These are phyloP conservation scores for Acanthiza pusilla DNA, from an alignment of 2,797 vertebrate genomes.

Conservation along the genomic window DNA sequence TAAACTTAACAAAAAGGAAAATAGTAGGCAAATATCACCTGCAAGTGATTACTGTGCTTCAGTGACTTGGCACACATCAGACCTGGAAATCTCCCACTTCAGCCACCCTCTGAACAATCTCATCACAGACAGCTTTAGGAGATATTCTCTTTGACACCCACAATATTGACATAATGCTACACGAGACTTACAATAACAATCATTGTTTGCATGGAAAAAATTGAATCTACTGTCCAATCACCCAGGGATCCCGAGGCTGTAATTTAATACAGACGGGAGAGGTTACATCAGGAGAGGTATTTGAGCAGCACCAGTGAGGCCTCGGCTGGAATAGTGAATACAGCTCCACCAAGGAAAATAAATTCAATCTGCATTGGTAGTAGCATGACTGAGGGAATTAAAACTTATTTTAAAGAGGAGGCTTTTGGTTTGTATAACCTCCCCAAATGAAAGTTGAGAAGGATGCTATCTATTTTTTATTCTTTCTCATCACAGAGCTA, in stretches of 20 bases:
- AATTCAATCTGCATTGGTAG: not conserved
- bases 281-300: not conserved
- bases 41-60: not conserved
- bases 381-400: not conserved
- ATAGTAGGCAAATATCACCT: not conserved
- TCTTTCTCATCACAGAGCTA: not conserved
- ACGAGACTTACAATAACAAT: not conserved
- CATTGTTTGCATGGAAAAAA: not conserved
- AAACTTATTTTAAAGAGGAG: not conserved
- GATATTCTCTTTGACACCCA: not conserved
- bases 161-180: not conserved
- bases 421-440: not conserved
- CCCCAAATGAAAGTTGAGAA: not conserved
- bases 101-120: not conserved
- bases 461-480: not conserved
- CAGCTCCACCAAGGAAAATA: not conserved
- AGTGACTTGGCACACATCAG: not conserved
- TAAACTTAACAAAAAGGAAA: not conserved
- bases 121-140: not conserved
- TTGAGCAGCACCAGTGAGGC: not conserved
- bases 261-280: not conserved
- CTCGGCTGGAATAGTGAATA: not conserved
- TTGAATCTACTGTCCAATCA: not conserved
- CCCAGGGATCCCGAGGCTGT: not conserved
- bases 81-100: not conserved